phyloP scores from a whole-genome alignment of 2,113 vertebrate species.

The Rhinogobius similis region DNA sequence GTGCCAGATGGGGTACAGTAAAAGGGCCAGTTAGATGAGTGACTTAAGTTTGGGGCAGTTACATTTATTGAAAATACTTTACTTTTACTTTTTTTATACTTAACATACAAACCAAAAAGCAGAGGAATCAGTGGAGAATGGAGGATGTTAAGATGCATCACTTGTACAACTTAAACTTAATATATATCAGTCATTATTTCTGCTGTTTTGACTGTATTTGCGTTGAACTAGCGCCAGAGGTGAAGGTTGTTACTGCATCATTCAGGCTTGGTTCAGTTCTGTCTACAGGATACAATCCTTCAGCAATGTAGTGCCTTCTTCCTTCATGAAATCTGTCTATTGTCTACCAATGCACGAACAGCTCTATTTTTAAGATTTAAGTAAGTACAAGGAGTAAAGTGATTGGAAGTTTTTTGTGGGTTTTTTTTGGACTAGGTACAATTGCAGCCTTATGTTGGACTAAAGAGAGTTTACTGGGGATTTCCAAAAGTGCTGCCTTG shows the following conservation, averaged over 20 bases:
- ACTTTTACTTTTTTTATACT: too few relatives aligned
- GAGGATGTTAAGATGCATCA: too few relatives aligned
- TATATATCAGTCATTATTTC: too few relatives aligned
- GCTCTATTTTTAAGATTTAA: background rate
- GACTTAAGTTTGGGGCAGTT: too few relatives aligned
- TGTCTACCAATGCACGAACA: background rate
- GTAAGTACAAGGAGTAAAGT: background rate
- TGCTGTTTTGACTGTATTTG: too few relatives aligned
- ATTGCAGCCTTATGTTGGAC: constrained; percentile 7
- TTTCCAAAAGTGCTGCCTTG: constrained; percentile 28
- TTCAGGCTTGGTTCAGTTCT: background rate
- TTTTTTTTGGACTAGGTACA: background rate
- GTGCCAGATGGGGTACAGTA: background rate
- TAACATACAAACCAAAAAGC: too few relatives aligned
- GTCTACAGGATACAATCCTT: background rate
- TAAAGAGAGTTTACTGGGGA: constrained; percentile 24
- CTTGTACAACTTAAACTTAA: too few relatives aligned
- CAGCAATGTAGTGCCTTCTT: background rate
- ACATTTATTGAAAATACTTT: too few relatives aligned
- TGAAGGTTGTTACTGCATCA: background rate
- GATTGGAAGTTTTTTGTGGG: background rate
- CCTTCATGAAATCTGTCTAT: background rate
- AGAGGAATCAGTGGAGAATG: too few relatives aligned
- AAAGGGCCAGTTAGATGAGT: too few relatives aligned
- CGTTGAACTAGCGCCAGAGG: background rate